Conservation (phyloP, 2,797 vertebrate genomes). For the Mormyrops boulengeri region DNA sequence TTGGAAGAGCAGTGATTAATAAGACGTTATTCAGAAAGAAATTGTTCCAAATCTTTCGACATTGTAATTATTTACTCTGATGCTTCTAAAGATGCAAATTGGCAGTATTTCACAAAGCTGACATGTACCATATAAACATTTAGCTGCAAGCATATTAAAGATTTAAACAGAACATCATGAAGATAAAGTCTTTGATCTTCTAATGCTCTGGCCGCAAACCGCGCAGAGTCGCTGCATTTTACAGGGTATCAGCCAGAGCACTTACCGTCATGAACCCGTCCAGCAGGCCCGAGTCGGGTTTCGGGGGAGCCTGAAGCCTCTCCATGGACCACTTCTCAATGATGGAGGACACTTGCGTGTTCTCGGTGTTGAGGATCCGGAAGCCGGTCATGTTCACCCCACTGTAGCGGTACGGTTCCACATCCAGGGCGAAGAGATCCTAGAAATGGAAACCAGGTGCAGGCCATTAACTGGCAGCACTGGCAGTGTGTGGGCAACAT, state of each 20-base stretch:
- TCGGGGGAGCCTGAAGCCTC: constrained; percentile 75
- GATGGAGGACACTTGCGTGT: constrained; percentile 76
- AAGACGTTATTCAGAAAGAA: background rate
- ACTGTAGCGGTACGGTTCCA: constrained; percentile 79
- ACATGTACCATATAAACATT: background rate
- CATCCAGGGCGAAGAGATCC: constrained; percentile 79
- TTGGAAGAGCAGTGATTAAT: background rate
- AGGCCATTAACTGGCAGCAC: background rate
- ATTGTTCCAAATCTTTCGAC: constrained; percentile 1
- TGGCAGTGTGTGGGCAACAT: background rate
- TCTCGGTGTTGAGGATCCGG: constrained; percentile 78
- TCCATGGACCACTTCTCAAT: constrained; percentile 89
- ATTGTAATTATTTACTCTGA: background rate
- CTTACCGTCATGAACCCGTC: constrained; percentile 85
- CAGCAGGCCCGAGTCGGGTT: constrained; percentile 80
- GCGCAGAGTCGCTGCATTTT: background rate
- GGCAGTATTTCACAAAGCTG: background rate
- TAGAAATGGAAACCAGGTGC: constrained; percentile 39
- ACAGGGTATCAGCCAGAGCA: background rate
- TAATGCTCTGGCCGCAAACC: background rate
- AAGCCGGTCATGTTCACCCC: constrained; percentile 86
- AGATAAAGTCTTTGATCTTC: background rate
- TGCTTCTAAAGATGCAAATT: background rate
- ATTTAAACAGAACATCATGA: background rate
- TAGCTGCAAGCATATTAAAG: background rate